Evolutionary conservation across 2,797 vertebrate genomes (phyloP), one percentile per base, ranked within the genome.

Genomic region (Choloepus didactylus): DNA sequence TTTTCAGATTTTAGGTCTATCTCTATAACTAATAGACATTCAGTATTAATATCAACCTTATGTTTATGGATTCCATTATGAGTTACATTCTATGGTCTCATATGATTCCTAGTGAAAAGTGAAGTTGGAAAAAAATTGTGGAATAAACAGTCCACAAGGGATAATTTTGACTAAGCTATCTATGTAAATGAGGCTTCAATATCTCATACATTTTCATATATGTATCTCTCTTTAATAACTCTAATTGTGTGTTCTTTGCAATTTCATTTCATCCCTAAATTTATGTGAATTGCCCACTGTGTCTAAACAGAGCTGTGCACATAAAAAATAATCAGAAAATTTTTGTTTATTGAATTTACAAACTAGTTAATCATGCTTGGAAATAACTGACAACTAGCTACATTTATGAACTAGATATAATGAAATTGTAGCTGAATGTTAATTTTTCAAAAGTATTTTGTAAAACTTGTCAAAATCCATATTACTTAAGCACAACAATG

Each of bases 61-160:
- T 15, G 66, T 1, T 60, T 23, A 83, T 83, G 3, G 27, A 76
- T 69, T 92, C 2, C n/a, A 6, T 81, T 12, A 6, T 66, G 21
- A 81, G 3, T 86, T 89, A 54, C 5, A 56, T 41, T 38, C 15
- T 90, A 54, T 51, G 46, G 16, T 46, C 10, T 21, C 70, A 60
- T 83, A 44, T 3, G 35, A 87, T 79, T 95, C 8, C n/a, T 86
- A 60, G 64, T 54, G 60, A 80, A 91, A 92, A 59, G 9, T 59
- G 5, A 54, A 73, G 27, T 54, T 69, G 41, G 2, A 67, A 5
- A 60, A 93, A 73, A 79, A 70, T 62, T 31, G 44, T 90, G 56
- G 16, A 70, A 87, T 83, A 38, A 56, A 54, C 3, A n/a, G 3
- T 38, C 41, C 15, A 41, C 23, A 73, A 81, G 67, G 18, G 89